Base-by-base conservation (phyloP, 2,113 vertebrate genomes). In the Mungos mungo region DNA sequence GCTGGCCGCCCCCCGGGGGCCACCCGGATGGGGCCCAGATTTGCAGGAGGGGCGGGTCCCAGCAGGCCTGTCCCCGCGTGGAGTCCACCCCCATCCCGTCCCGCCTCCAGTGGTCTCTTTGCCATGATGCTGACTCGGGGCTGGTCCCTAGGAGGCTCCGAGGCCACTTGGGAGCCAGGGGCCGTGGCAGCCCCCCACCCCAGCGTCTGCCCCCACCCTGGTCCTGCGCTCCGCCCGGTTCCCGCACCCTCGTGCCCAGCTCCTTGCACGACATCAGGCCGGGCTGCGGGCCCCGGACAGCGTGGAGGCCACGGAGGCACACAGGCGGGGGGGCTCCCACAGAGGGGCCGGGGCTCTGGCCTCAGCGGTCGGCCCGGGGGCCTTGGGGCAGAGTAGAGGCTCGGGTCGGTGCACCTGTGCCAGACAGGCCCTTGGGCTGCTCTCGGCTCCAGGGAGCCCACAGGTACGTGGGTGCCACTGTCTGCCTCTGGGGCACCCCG, bases 381-480 rank as follows among this genome's bases (percentile, higher is more conserved):
- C 27, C 8, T 6, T 5, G 21, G 15, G 33, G 54, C 9, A 88
- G 41, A 4, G 7, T 12, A 12, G 33, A 33, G n/a, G 18, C 85
- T 5, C 7, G 25, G 21, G 45, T 4, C 0, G 0, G 31, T 2
- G 35, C 16, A 11, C 23, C 72, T 15, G 81, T 31, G 35, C 1
- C 3, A 15, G 14, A 45, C 23, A 5, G 7, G 47, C 15, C 29
- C 9, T 29, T 1, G 12, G 33, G 66, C 3, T 2, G 23, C 47
- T 33, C 77, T 84, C 29, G 31, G 87, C 57, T 23, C 45, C 2
- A 0, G 85, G 15, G 13, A 7, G 38, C 52, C 52, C 76, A 18
- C 6, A 0, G 0, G 15, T 9, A 33, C 15, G 9, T 47, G 0
- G 8, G n/a, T 29, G 8, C 13, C 60, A 1, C 16, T 0, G 3